Base-by-base conservation (phyloP, 2,797 vertebrate species). In the Megalops cyprinoides region DNA sequence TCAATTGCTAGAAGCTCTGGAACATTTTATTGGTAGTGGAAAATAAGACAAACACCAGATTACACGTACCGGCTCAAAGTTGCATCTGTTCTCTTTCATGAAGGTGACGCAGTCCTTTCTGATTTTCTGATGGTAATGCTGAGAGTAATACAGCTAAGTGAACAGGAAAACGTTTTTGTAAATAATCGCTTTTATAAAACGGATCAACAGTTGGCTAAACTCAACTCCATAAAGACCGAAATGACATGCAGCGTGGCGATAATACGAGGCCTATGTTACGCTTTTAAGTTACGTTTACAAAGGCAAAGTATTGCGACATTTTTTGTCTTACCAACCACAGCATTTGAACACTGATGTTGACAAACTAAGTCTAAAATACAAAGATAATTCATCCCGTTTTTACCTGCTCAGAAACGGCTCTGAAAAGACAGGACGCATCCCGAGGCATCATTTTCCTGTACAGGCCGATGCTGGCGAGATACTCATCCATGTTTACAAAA, bases 331-430 rank as follows among this genome's bases (percentile, higher is more conserved):
- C 58, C 62, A 62, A 58, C 9, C 28, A 28, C n/a, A n/a, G 58
- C 10, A 62, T 28, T 62, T 46, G n/a, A 46, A 44, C 46, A n/a
- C 44, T 46, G 46, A 10, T 46, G 5, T 46, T 46, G 0, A 4
- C 65, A 5, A 69, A 76, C 39, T 76, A 42, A 9, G 3, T 31
- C 31, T 7, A 31, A 18, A 74, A 3, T 20, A 2, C 8, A 39
- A 18, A 88, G 18, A 55, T 39, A 67, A 18, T 28, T 67, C n/a
- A 58, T 55, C 55, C 51, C 23, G 14, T 58, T 56, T 85, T 87
- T 91, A 98, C 97, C 97, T 98, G 97, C 86, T 99, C 97, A 0
- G 97, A 97, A 87, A 98, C 94, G 25, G 97, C 96, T 78, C 98
- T 90, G 91, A 98, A 99, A 73, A 98, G 94, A 78, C 96, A 98